Percentiles rank a stretch among this genome's conserved stretches.
Conservation (phyloP, 2,113 vertebrate genomes). For the Halichoerus grypus region DNA sequence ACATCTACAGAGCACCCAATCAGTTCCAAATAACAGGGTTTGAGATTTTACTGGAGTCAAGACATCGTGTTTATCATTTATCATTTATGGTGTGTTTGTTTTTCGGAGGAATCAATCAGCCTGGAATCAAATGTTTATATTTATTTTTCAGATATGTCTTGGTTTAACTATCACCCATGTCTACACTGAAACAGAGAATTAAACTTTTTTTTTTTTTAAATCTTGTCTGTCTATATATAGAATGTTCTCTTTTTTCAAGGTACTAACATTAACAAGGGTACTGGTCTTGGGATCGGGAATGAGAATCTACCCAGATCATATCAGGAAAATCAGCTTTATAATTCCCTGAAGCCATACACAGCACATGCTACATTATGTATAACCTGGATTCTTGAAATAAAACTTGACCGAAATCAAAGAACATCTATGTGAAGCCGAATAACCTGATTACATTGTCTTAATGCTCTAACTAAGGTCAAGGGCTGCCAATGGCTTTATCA, state of each 20-base stretch:
- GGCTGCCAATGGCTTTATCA: conserved; percentile 15
- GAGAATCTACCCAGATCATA: background rate
- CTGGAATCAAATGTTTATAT: conserved; percentile 20
- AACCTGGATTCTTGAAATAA: conserved; percentile 20
- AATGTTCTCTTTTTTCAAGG: background rate
- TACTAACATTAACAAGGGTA: background rate
- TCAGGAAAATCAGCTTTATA: background rate
- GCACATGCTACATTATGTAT: background rate
- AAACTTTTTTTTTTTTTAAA: background rate
- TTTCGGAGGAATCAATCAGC: background rate
- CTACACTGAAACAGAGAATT: background rate
- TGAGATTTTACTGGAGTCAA: conserved; percentile 17
- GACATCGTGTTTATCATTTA: background rate
- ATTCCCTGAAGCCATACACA: background rate
- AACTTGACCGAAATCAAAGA: background rate
- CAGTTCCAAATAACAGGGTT: conserved; percentile 59
- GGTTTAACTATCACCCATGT: background rate
- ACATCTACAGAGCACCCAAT: background rate
- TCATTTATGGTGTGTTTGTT: background rate
- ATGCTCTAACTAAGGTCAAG: background rate
- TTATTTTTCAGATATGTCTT: background rate
- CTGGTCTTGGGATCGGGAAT: background rate
- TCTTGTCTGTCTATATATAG: background rate
- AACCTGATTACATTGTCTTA: background rate
- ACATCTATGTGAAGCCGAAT: background rate